These are phyloP conservation scores for Chydorus sphaericus DNA, from an alignment of 2,888 invertebrate genomes.

Conservation along the genomic window DNA sequence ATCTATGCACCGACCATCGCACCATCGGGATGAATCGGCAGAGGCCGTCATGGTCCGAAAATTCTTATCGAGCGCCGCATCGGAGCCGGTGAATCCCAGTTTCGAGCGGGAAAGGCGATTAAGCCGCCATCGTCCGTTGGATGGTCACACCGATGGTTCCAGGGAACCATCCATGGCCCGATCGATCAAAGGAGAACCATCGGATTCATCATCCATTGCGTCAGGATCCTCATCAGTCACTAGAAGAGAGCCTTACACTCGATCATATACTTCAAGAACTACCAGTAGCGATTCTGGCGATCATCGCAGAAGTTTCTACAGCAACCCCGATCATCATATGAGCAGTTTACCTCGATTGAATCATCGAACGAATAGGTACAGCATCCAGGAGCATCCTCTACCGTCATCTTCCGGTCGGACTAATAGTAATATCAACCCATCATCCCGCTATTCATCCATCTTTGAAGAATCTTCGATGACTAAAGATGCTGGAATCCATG, in stretches of 20 bases:
- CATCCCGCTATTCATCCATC: conserved; percentile 12
- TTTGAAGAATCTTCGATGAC: conserved; percentile 2
- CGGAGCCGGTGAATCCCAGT: background rate
- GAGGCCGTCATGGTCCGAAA: conserved; percentile 11
- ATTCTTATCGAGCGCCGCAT: conserved; percentile 1
- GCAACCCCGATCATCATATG: background rate
- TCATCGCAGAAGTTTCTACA: background rate
- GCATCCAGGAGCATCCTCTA: background rate
- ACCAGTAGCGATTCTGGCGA: background rate
- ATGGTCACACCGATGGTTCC: background rate
- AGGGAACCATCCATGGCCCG: conserved; percentile 2
- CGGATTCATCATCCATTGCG: background rate
- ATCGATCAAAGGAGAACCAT: background rate
- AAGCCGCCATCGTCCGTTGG: background rate
- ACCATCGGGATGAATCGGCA: conserved; percentile 6
- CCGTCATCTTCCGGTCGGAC: background rate
- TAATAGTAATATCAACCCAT: background rate
- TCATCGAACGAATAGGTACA: background rate
- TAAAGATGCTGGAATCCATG: no score
- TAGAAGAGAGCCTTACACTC: background rate
- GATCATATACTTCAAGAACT: background rate
- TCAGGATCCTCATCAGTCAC: no score
- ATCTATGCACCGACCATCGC: background rate
- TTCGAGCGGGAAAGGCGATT: conserved; percentile 2
- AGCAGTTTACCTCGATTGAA: conserved; percentile 9